Percentiles rank a stretch among this genome's conserved stretches.
These are phyloP conservation scores for Acanthaster planci DNA, from an alignment of 35 echinoderm and acorn worm species.

Conservation along the genomic window DNA sequence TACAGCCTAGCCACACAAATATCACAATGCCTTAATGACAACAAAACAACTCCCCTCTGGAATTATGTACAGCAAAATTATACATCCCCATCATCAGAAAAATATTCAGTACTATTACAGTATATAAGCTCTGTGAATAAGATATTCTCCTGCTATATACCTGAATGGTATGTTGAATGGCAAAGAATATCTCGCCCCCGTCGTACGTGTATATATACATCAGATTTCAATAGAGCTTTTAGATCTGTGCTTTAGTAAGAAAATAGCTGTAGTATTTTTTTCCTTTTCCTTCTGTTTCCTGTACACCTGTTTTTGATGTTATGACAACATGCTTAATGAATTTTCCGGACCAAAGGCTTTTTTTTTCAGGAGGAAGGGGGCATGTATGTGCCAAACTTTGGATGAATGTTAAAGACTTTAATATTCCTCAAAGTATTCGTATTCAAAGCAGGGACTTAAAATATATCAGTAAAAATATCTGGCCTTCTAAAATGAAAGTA, in stretches of 20 bases:
- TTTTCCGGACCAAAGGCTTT: neutral
- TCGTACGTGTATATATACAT: neutral
- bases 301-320: neutral
- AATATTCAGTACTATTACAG: conserved; percentile 16
- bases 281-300: neutral
- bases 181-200: neutral
- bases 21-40: too few relatives aligned
- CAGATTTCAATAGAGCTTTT: neutral
- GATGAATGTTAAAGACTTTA: too few relatives aligned
- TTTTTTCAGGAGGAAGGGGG: neutral
- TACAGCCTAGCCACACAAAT: too few relatives aligned
- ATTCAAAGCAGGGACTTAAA: too few relatives aligned
- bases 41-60: too few relatives aligned
- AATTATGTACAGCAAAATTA: conserved; percentile 10
- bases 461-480: too few relatives aligned
- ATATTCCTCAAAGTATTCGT: too few relatives aligned
- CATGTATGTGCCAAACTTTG: too few relatives aligned
- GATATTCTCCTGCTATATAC: neutral
- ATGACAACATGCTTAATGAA: neutral
- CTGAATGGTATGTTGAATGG: neutral
- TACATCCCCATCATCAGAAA: neutral
- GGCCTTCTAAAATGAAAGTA: too few relatives aligned
- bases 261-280: neutral
- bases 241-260: conserved; percentile 25
- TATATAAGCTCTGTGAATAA: neutral